Percentiles rank a stretch among this genome's conserved stretches.
Evolutionary conservation across 2,888 invertebrate genomes (phyloP).

Genomic region (Agrotis clavis): DNA sequence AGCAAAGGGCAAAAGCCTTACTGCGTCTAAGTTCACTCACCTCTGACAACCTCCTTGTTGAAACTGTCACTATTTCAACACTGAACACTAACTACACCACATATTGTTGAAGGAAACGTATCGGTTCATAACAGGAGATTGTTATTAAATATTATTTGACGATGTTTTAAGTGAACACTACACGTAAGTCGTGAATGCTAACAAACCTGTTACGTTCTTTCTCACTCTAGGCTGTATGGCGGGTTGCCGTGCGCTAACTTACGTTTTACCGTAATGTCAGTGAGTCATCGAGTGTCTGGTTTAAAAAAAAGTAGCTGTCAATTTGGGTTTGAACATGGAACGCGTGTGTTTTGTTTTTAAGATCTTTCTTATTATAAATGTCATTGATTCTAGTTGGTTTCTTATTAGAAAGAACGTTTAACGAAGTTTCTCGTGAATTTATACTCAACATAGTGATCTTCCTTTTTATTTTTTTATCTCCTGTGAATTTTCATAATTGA

Average conservation of each 20-base stretch:
- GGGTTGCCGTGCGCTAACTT: slow-evolving; percentile 74
- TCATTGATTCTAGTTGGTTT: slow-evolving; percentile 13
- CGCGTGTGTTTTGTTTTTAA: slow-evolving; percentile 22
- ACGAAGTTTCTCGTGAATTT: background rate
- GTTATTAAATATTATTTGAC: slow-evolving; percentile 82
- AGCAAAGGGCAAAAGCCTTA: slow-evolving; percentile 81
- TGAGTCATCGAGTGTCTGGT: slow-evolving; percentile 40
- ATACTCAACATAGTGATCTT: no score
- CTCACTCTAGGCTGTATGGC: slow-evolving; percentile 76
- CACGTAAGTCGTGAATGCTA: slow-evolving; percentile 72
- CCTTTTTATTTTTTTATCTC: background rate
- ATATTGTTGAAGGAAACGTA: slow-evolving; percentile 71
- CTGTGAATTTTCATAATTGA: background rate
- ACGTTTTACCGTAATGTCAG: slow-evolving; percentile 53
- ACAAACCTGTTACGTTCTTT: slow-evolving; percentile 84
- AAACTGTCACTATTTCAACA: slow-evolving; percentile 73
- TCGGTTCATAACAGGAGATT: slow-evolving; percentile 77
- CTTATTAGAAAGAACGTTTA: slow-evolving; percentile 28
- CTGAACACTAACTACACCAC: slow-evolving; percentile 69
- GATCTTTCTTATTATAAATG: background rate
- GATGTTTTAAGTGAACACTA: slow-evolving; percentile 79
- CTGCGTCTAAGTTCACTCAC: slow-evolving; percentile 83
- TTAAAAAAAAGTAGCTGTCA: slow-evolving; percentile 34
- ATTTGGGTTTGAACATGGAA: slow-evolving; percentile 45
- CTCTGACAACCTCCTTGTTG: slow-evolving; percentile 67